These are phyloP conservation scores for Gymnodraco acuticeps DNA, from an alignment of 2,797 vertebrate genomes.

Conservation along the genomic window DNA sequence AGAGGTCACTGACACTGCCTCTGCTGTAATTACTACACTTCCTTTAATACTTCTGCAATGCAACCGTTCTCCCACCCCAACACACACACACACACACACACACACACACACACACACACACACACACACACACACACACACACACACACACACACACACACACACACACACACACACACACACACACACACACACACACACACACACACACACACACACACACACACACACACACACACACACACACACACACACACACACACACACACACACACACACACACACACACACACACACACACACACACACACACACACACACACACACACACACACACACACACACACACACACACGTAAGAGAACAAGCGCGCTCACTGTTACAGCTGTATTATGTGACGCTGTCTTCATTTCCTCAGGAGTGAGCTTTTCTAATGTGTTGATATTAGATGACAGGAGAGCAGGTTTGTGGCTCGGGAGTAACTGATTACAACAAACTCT, in stretches of 20 bases:
- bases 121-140: too few relatives aligned
- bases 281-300: too few relatives aligned
- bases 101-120: conserved; percentile 1
- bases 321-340: too few relatives aligned
- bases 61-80: conserved; percentile 59
- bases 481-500: too few relatives aligned
- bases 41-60: conserved; percentile 87
- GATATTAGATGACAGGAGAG: conserved; percentile 60
- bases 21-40: conserved; percentile 97
- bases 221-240: too few relatives aligned
- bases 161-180: too few relatives aligned
- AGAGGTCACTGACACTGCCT: conserved; percentile 92
- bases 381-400: conserved; percentile 57
- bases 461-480: conserved; percentile 28
- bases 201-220: too few relatives aligned
- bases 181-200: too few relatives aligned
- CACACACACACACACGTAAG: conserved; percentile 36
- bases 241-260: too few relatives aligned
- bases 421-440: conserved; percentile 54
- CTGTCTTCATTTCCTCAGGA: conserved; percentile 59
- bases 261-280: too few relatives aligned
- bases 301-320: too few relatives aligned
- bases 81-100: not conserved
- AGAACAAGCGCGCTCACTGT: conserved; percentile 65
- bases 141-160: too few relatives aligned